Percentiles rank a stretch among this genome's conserved stretches.
Evolutionary conservation across 2,797 vertebrate genomes (phyloP).

Genomic region (Glyptemys insculpta): DNA sequence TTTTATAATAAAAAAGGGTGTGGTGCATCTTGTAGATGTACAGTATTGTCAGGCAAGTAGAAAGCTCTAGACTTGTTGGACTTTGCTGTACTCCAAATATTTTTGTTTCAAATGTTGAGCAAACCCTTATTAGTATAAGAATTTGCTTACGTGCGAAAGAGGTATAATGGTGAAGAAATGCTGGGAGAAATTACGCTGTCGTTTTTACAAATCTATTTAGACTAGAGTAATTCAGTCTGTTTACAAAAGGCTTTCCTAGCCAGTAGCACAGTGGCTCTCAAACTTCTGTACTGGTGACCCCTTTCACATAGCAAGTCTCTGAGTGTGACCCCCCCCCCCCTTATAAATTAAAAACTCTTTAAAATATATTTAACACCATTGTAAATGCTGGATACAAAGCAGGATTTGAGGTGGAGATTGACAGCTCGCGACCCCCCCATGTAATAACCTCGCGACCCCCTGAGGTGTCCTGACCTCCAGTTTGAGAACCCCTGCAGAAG

Average conservation of each 20-base stretch:
- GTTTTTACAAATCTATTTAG: slow-evolving; percentile 43
- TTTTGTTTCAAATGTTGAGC: slow-evolving; percentile 46
- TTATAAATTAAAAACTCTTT: too few species aligned
- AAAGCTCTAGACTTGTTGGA: not conserved
- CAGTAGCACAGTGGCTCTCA: not conserved
- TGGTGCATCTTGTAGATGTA: not conserved
- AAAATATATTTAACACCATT: too few species aligned
- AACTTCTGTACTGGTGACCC: too few species aligned
- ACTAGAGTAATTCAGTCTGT: slow-evolving; percentile 29
- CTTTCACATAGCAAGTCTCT: too few species aligned
- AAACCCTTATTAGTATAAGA: slow-evolving; percentile 3
- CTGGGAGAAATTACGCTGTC: not conserved
- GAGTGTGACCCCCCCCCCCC: too few species aligned
- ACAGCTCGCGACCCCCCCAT: too few species aligned
- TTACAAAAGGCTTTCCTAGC: not conserved
- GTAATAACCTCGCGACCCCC: too few species aligned
- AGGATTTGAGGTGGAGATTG: too few species aligned
- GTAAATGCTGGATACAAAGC: too few species aligned
- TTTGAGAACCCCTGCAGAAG: not conserved
- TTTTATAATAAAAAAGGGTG: not conserved
- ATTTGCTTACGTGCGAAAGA: slow-evolving; percentile 26
- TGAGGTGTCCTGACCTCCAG: too few species aligned
- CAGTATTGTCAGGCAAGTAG: not conserved
- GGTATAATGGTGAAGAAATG: slow-evolving; percentile 18
- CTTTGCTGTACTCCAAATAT: slow-evolving; percentile 24